Conservation (phyloP, 2,797 vertebrate species). For the Lepus townsendii region DNA sequence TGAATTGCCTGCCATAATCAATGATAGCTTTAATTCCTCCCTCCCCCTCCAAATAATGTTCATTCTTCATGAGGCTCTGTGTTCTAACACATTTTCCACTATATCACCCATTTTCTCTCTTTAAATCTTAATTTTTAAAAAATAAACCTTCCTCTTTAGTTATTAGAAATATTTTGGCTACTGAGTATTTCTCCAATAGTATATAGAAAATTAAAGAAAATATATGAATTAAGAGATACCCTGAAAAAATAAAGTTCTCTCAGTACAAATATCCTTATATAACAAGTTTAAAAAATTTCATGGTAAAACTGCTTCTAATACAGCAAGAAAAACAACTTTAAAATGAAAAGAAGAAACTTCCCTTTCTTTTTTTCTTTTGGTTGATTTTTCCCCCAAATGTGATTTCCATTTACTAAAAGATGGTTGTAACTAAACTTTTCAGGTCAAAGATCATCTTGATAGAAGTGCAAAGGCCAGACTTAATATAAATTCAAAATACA, state of each 20-base stretch:
- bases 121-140: slow-evolving; percentile 6
- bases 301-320: background rate
- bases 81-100: background rate
- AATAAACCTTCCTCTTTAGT: background rate
- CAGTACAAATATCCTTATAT: background rate
- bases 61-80: background rate
- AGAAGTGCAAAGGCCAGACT: background rate
- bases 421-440: background rate
- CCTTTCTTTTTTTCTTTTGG: background rate
- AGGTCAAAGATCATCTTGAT: background rate
- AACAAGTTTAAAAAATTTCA: background rate
- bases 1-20: background rate
- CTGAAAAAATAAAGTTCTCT: background rate
- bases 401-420: slow-evolving; percentile 25
- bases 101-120: background rate
- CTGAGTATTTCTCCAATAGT: background rate
- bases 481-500: background rate
- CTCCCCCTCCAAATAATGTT: background rate
- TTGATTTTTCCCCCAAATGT: background rate
- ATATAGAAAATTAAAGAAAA: slow-evolving; percentile 39
- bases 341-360: background rate
- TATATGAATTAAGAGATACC: background rate
- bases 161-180: slow-evolving; percentile 28
- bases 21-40: background rate
- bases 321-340: background rate